These are phyloP conservation scores for Oryzias dopingdopingensis DNA, from an alignment of 2,797 vertebrate species.

Conservation along the genomic window DNA sequence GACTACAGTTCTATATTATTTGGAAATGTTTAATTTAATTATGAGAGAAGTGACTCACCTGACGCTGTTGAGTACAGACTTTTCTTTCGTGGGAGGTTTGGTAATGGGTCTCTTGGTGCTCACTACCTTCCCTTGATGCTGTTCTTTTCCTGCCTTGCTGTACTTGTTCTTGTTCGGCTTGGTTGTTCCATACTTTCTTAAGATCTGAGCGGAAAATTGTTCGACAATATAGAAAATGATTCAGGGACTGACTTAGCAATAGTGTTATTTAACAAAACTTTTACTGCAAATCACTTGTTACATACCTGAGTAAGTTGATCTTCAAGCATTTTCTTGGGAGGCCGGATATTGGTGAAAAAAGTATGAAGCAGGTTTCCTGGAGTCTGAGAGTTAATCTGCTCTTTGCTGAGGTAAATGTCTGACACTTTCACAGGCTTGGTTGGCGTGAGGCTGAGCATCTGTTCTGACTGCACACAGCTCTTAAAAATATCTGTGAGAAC, in stretches of 20 bases:
- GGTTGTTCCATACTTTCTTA: constrained; percentile 91
- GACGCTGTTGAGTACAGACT: constrained; percentile 91
- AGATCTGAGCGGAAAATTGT: constrained; percentile 77
- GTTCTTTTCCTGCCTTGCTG: constrained; percentile 93
- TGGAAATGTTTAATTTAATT: neutral
- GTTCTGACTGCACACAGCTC: constrained; percentile 93
- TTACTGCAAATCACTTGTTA: neutral
- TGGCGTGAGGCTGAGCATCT: constrained; percentile 92
- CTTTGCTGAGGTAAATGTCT: constrained; percentile 97
- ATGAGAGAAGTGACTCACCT: constrained; percentile 72
- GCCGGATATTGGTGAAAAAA: constrained; percentile 95
- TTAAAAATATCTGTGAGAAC: constrained; percentile 96
- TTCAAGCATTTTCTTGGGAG: constrained; percentile 94
- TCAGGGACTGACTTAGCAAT: too few species aligned
- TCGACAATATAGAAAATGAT: too few species aligned
- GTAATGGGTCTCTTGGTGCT: constrained; percentile 94
- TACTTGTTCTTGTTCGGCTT: constrained; percentile 97
- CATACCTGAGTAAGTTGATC: constrained; percentile 96
- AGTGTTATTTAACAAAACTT: too few species aligned
- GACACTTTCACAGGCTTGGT: constrained; percentile 91
- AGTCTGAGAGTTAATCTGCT: constrained; percentile 95
- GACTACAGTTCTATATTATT: too few species aligned
- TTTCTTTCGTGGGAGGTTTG: constrained; percentile 93
- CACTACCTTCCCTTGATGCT: constrained; percentile 95
- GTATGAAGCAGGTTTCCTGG: constrained; percentile 93